These are phyloP conservation scores for Enteromius argenteus DNA, from an alignment of 2,797 vertebrate species.

Conservation along the genomic window DNA sequence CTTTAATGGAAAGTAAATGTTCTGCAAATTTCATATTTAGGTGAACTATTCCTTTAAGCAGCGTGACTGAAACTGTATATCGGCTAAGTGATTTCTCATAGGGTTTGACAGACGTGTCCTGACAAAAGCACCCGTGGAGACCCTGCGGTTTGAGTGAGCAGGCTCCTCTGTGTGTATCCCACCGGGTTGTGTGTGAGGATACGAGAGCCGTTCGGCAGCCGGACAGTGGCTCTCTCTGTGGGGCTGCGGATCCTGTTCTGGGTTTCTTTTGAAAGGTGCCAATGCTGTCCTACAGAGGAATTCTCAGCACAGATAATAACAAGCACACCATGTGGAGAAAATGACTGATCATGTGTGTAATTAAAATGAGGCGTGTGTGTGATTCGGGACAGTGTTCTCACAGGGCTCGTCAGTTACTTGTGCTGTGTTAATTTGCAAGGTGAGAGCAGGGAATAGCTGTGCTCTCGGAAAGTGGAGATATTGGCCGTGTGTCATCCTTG, in stretches of 20 bases:
- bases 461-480: conserved; percentile 29
- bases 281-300: conserved; percentile 68
- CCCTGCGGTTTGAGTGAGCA: conserved; percentile 64
- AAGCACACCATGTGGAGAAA: conserved; percentile 36
- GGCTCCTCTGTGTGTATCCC: conserved; percentile 45
- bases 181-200: conserved; percentile 76
- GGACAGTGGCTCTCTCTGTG: conserved; percentile 75
- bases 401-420: not conserved
- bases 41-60: not conserved
- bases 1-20: not conserved
- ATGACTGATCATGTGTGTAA: conserved; percentile 48
- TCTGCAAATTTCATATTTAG: not conserved
- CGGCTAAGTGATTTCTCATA: conserved; percentile 27
- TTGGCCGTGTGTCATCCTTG: conserved; percentile 29
- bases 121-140: conserved; percentile 45
- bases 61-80: conserved; percentile 67
- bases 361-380: conserved; percentile 30
- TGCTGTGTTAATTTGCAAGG: conserved; percentile 39
- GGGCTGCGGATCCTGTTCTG: conserved; percentile 71
- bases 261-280: conserved; percentile 71
- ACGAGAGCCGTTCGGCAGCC: conserved; percentile 18
- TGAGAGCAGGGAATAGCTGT: conserved; percentile 44
- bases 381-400: conserved; percentile 17
- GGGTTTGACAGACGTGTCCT: conserved; percentile 31
- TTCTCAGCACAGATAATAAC: conserved; percentile 62